Evolutionary conservation across 2,113 vertebrate species (phyloP).

Genomic region (Telmatochromis sp.): DNA sequence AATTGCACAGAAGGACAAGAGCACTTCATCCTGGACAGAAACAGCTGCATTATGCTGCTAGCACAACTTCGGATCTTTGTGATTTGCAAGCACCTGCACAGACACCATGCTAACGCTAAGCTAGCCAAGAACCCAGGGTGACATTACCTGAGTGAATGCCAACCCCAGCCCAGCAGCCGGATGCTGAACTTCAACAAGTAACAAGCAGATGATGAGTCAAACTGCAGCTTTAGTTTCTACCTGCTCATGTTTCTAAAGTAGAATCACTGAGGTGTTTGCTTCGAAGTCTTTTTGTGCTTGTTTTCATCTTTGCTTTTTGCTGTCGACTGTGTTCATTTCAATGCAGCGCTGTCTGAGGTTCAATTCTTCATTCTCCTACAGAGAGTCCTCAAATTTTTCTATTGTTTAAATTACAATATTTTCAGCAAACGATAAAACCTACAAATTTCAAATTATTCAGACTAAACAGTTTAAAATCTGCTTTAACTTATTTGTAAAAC

Average conservation of each 20-base stretch:
- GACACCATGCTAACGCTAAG: neutral
- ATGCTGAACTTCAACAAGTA: neutral
- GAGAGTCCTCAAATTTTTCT: neutral
- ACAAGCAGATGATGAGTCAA: neutral
- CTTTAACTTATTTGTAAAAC: neutral
- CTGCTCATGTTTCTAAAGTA: neutral
- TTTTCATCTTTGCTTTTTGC: neutral
- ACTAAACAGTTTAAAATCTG: fast-evolving
- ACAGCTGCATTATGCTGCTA: neutral
- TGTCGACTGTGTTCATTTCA: neutral
- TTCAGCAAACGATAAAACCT: neutral
- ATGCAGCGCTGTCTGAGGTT: neutral
- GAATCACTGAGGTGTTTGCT: neutral
- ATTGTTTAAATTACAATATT: neutral
- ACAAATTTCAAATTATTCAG: neutral
- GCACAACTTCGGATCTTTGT: neutral
- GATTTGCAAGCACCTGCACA: neutral
- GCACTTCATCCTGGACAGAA: neutral
- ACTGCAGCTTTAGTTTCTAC: neutral
- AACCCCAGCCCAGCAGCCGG: neutral
- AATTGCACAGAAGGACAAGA: neutral
- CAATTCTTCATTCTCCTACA: neutral
- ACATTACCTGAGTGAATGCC: neutral
- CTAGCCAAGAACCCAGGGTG: neutral
- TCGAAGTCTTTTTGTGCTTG: neutral